Evolutionary conservation across 2,113 vertebrate genomes (phyloP).

Genomic region (Bujurquina vittata): DNA sequence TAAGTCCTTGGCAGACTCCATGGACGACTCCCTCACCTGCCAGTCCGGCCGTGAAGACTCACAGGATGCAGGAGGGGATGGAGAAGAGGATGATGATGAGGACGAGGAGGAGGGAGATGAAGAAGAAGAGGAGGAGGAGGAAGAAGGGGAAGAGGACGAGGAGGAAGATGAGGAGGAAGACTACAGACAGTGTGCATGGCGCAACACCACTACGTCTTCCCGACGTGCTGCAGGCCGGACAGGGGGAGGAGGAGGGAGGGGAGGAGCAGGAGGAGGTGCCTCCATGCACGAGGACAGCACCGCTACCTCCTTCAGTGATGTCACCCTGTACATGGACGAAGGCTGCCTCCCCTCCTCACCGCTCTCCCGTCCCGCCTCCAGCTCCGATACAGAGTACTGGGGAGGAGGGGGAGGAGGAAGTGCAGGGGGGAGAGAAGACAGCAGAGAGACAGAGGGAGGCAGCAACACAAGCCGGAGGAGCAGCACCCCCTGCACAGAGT

Average conservation of each 20-base stretch:
- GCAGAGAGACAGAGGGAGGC: conserved; percentile 76
- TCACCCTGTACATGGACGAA: conserved; percentile 89
- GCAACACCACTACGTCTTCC: conserved; percentile 63
- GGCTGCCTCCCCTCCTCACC: conserved; percentile 75
- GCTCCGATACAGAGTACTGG: conserved; percentile 84
- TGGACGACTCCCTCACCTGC: conserved; percentile 90
- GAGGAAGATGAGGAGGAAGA: conserved; percentile 70
- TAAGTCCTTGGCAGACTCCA: conserved; percentile 90
- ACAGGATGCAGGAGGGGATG: conserved; percentile 77
- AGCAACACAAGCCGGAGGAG: conserved; percentile 82
- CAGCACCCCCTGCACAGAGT: conserved; percentile 88
- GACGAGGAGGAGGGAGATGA: conserved; percentile 68
- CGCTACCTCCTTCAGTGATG: conserved; percentile 90
- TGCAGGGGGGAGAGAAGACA: conserved; percentile 61
- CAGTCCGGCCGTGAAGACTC: conserved; percentile 82
- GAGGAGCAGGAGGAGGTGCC: conserved; percentile 74
- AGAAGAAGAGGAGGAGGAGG: conserved; percentile 67
- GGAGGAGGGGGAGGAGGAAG: conserved; percentile 50
- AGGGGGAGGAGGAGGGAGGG: conserved; percentile 50
- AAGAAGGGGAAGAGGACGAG: conserved; percentile 60
- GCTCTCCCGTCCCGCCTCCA: conserved; percentile 84
- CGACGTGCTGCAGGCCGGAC: conserved; percentile 51
- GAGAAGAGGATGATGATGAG: conserved; percentile 73
- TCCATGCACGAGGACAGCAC: conserved; percentile 88
- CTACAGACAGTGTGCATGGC: conserved; percentile 78